Evolutionary conservation across 2,113 vertebrate genomes (phyloP).

Genomic region (Myotis lucifugus): DNA sequence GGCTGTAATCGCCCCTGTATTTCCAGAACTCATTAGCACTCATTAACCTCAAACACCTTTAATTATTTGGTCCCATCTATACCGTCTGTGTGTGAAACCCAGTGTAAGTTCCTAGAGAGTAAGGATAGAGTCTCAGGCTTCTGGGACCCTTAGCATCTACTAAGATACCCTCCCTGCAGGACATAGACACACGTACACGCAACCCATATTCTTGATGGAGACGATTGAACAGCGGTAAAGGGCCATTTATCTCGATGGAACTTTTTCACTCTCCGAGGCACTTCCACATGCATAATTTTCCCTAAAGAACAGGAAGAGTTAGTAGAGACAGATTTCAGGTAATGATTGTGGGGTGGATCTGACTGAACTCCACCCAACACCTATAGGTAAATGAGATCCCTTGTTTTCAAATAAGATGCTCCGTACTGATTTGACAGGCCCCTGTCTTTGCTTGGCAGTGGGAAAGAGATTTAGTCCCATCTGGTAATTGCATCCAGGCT

Average conservation of each 20-base stretch:
- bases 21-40: neutral
- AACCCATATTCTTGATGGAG: neutral
- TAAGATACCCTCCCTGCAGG: neutral
- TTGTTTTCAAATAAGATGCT: neutral
- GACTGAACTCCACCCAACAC: neutral
- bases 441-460: neutral
- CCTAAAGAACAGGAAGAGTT: neutral
- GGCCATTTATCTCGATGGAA: neutral
- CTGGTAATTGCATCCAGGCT: neutral
- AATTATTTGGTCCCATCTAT: neutral
- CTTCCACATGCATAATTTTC: neutral
- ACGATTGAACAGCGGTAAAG: neutral
- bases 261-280: neutral
- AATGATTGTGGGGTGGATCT: too few species aligned
- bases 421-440: neutral
- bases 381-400: neutral
- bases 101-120: neutral
- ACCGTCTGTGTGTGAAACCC: constrained; percentile 6
- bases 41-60: neutral
- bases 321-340: too few species aligned
- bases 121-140: neutral
- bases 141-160: neutral
- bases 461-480: neutral
- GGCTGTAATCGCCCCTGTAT: neutral
- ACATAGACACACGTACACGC: neutral